A percentile compares a stretch with the other conserved stretches of the same genome.
These are phyloP conservation scores for Sphaeridia pumilis DNA, from an alignment of 2,888 invertebrate genomes.

Conservation along the genomic window DNA sequence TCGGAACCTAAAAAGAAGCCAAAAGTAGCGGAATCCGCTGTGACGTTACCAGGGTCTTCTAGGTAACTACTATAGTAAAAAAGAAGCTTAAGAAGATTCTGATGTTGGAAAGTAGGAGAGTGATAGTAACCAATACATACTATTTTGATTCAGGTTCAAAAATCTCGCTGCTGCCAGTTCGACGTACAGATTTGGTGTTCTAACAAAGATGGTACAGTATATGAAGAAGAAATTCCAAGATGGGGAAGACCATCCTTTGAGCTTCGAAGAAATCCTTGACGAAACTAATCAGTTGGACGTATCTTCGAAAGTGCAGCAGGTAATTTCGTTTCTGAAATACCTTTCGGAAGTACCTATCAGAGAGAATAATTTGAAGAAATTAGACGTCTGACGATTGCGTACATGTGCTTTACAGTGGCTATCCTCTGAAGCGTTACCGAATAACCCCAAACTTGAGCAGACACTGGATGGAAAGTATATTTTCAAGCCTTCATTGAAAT, in stretches of 20 bases:
- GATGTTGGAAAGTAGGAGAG: too few species aligned
- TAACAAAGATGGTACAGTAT: conserved; percentile 90
- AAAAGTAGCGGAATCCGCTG: too few species aligned
- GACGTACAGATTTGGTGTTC: conserved; percentile 81
- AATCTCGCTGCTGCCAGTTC: conserved; percentile 43
- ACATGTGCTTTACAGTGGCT: conserved; percentile 73
- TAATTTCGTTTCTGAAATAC: too few species aligned
- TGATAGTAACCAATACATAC: too few species aligned
- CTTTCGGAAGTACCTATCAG: too few species aligned
- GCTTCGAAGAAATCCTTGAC: conserved; percentile 83
- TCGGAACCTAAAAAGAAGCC: conserved; percentile 5
- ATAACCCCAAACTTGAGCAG: conserved; percentile 86
- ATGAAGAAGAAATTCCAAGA: conserved; percentile 87
- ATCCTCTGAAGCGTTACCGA: conserved; percentile 67
- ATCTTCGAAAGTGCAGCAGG: conserved; percentile 57
- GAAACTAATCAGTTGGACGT: conserved; percentile 93
- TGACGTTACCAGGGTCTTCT: not conserved
- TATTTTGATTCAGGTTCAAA: conserved; percentile 4
- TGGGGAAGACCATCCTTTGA: conserved; percentile 79
- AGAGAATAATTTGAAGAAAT: too few species aligned
- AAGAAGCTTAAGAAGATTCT: too few species aligned
- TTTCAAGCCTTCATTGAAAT: conserved; percentile 86
- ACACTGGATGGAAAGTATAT: conserved; percentile 67
- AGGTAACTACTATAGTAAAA: not conserved
- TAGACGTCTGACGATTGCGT: too few species aligned